Base-by-base conservation (phyloP, 2,797 vertebrate species). In the Mormyrus hasselquistii region DNA sequence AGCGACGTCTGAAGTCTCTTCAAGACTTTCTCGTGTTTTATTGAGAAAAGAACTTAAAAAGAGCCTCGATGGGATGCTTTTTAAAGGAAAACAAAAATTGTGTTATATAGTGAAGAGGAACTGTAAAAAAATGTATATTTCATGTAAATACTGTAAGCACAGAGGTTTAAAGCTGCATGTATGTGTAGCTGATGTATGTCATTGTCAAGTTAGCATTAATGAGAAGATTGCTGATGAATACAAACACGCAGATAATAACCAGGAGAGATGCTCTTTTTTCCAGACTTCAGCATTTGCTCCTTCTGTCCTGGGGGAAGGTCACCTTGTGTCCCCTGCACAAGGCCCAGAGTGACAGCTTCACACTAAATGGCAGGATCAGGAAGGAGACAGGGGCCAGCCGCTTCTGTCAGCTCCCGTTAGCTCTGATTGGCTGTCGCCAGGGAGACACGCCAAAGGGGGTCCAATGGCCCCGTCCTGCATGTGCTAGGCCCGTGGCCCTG, bases 401-500 rank as follows among this genome's bases (percentile, higher is more conserved):
- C 89, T 94, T 89, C 92, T 95, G 95, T 95, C 95, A 94, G 91
- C 89, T 90, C 92, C 91, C 90, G 94, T 95, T 93, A 95, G 91
- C 88, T 83, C 88, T 90, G 93, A 93, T 90, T 92, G 93, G 22
- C n/a, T 16, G 93, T 79, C 73, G 91, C 14, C 38, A 86, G 87
- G 92, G 87, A 92, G 73, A 89, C 73, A n/a, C 16, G 7, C 73
- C 1, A 8, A 47, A 19, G 38, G 73, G 34, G 73, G 6, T 19
- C 38, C 34, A 6, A 0, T 47, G 59, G 59, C 7, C 59, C 14
- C 7, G 44, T 1, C 14, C 86, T 38, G 7, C 4, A 12, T n/a
- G 14, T 4, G n/a, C 14, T 14, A 8, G 34, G 19, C 9, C n/a
- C 2, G 9, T 14, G 59, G 2, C 16, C 14, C 1, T 79, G 73